phyloP scores from a whole-genome alignment of 1,140 invertebrate species.

The Asobara japonica region DNA sequence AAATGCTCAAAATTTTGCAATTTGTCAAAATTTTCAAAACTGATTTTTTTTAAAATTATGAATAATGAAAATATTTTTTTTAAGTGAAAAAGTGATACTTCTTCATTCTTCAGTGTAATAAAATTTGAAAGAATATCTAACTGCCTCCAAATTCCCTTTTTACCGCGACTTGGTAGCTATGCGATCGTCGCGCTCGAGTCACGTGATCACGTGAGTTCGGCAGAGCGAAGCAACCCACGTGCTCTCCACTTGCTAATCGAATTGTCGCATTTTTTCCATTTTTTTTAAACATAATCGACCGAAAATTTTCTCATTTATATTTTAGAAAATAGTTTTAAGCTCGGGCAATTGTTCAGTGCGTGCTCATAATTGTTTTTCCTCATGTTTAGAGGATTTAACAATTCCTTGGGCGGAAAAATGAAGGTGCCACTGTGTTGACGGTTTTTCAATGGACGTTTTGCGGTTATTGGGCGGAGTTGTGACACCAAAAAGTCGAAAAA shows the following conservation, averaged over 20 bases:
- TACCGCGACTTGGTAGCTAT: background rate
- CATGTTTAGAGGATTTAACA: background rate
- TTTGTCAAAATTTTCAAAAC: no score
- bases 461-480: no score
- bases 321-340: background rate
- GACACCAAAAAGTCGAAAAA: no score
- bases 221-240: background rate
- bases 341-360: no score
- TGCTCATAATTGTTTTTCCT: background rate
- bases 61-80: no score
- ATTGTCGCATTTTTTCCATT: background rate
- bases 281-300: background rate
- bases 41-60: no score
- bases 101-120: no score
- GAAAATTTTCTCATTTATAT: background rate
- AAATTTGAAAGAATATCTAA: no score
- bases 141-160: background rate
- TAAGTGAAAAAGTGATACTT: no score
- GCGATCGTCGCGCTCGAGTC: background rate
- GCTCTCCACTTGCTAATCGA: background rate
- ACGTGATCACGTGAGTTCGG: slow-evolving; percentile 8
- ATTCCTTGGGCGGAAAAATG: background rate
- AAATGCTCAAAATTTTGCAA: no score
- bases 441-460: no score
- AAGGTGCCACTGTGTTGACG: no score